Evolutionary conservation across 37 sponge, comb jelly and placozoan species (phyloP), one percentile per base, ranked within the genome.

Genomic region (Axinella damicornis): DNA sequence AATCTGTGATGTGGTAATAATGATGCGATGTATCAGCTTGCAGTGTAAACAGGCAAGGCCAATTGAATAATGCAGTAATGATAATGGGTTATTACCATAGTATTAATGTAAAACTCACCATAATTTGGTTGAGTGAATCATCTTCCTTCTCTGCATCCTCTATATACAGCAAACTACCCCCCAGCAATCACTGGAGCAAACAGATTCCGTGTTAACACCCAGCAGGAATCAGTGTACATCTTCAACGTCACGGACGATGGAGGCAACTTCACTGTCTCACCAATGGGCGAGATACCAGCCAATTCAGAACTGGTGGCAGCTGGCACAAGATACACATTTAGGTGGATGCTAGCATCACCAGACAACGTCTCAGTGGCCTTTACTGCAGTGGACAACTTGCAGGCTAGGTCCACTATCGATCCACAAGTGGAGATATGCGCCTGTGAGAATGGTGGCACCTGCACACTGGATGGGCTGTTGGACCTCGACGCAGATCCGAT

Each of bases 401-500:
- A 58, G 68, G 87, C 81, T 20, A 53, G 55, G 22, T 70, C 69
- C 12, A 1, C 34, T 5, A 36, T 84, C 18, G 70, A 37, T 54
- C 81, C 81, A 19, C 57, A 38, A 31, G 61, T 90, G 11, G 61
- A 85, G 36, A 46, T 90, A n/a, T 90, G 91, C 73, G 74, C 73
- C 20, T 90, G 91, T 73, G 27, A 68, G 61, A 90, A 85, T 73
- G 71, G 71, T 38, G 90, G 90, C 5, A 76, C 75, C 65, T 90
- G 91, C 55, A 89, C 89, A 22, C 25, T 77, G 32, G 55, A 77
- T 27, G 89, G 89, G 53, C 22, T 89, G 4, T 25, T 77, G 36
- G 37, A 53, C 54, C 67, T 15, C 27, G 71, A 65, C 18, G 77
- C 52, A 12, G 46, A 58, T 25, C 37, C 69, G 17, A 1, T 89